Base-by-base conservation (phyloP, 2,888 invertebrate species). In the Drosophila bunnanda region DNA sequence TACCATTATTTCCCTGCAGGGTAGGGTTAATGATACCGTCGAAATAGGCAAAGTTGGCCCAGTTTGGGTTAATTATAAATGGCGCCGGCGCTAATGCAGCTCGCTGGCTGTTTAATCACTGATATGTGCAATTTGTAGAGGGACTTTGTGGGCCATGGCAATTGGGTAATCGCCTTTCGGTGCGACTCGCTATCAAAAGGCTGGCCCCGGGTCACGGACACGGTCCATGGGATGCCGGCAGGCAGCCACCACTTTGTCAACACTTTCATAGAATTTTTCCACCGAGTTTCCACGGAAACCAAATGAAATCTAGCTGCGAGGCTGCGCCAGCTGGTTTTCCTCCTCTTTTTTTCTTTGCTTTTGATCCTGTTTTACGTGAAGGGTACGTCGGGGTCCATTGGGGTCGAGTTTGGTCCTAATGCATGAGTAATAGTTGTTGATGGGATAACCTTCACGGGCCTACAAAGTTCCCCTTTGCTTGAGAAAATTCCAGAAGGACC, bases 221-320 rank as follows among this genome's bases (percentile, higher is more conserved):
- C 20, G 36, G 38, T 38, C 53, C 36, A 22, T 25, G 12, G 43
- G 43, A 44, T 15, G 41, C 28, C n/a, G 60, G 41, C 68, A 55
- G 62, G 53, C 68, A 54, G 69, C 77, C 83, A 82, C 75, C 83
- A 82, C 77, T 82, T 77, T 86, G 79, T 83, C 87, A 80, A 80
- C 83, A 79, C 86, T 83, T 74, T 61, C 50, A 71, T 54, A 71
- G 69, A 73, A 58, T 65, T 72, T 70, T 22, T 60, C 59, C 57
- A 55, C 38, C 67, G 70, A 17, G 59, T 39, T 43, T 55, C 78
- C 78, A 66, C 70, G 75, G 52, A 77, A 82, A 66, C 78, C 70
- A 69, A 74, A 67, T 68, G 68, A 73, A 75, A 57, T 56, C 36
- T 56, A 57, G 34, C 73, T 62, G 61, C 61, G 76, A 62, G 58